A percentile compares a stretch with the other conserved stretches of the same genome.
Evolutionary conservation across 2,797 vertebrate species (phyloP).

Genomic region (Crossoptilon crossoptilon): DNA sequence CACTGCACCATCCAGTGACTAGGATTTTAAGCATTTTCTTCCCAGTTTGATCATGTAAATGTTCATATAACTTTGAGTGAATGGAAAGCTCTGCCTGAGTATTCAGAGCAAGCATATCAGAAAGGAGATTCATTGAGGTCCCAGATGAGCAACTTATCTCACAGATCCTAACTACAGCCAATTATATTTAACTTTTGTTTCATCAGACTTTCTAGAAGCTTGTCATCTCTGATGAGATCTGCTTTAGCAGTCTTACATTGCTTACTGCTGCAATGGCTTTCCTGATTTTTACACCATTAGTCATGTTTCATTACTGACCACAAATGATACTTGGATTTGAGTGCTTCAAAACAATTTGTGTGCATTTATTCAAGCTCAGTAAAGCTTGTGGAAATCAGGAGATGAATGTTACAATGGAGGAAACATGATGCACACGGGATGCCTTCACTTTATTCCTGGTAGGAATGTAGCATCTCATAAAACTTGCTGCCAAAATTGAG

Average conservation of each 20-base stretch:
- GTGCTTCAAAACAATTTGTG: background rate
- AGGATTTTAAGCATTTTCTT: slow-evolving; percentile 6
- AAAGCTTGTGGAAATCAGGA: background rate
- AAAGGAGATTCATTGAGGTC: background rate
- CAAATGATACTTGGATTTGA: background rate
- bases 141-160: background rate
- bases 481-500: background rate
- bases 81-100: background rate
- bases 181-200: background rate
- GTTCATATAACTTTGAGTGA: background rate
- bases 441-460: background rate
- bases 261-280: background rate
- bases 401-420: background rate
- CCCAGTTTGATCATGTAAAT: background rate
- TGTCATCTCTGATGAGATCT: background rate
- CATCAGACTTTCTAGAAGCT: background rate
- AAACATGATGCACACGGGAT: background rate
- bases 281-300: background rate
- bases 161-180: background rate
- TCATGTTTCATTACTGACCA: background rate
- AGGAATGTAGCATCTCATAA: background rate
- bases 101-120: background rate
- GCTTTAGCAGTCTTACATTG: background rate
- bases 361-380: background rate
- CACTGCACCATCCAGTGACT: background rate